These are phyloP conservation scores for Chionoecetes opilio DNA, from an alignment of 1,140 invertebrate species.

Conservation along the genomic window DNA sequence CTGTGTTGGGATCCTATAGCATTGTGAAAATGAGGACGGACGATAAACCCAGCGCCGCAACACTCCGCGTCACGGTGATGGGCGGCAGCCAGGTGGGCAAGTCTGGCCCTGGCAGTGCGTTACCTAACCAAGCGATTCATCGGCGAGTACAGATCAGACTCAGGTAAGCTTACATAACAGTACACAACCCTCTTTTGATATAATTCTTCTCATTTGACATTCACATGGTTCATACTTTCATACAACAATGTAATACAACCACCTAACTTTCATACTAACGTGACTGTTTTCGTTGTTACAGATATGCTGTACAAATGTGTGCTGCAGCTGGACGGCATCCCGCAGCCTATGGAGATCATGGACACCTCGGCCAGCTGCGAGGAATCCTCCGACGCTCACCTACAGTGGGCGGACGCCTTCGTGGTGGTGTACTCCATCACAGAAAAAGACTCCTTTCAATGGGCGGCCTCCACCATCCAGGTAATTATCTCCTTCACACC, in stretches of 20 bases:
- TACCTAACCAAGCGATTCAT: conserved; percentile 91
- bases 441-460: conserved; percentile 71
- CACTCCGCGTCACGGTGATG: conserved; percentile 68
- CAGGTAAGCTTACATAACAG: conserved; percentile 86
- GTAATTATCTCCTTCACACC: conserved; percentile 49
- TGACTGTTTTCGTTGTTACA: conserved; percentile 43
- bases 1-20: background rate
- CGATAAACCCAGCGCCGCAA: conserved; percentile 48
- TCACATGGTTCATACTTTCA: background rate
- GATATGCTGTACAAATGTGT: conserved; percentile 80
- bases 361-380: conserved; percentile 75
- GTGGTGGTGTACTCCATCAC: conserved; percentile 78
- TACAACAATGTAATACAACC: background rate
- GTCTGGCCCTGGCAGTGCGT: conserved; percentile 90
- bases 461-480: conserved; percentile 62
- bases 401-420: conserved; percentile 81
- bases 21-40: conserved; percentile 53
- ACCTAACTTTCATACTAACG: background rate
- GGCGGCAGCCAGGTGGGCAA: conserved; percentile 76
- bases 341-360: conserved; percentile 78
- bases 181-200: background rate
- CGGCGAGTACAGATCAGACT: conserved; percentile 92
- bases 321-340: conserved; percentile 71
- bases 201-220: background rate
- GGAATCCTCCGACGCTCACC: conserved; percentile 73